Evolutionary conservation across 2,888 invertebrate species (phyloP), one percentile per base, ranked within the genome.

Genomic region (Galerucella calmariensis): DNA sequence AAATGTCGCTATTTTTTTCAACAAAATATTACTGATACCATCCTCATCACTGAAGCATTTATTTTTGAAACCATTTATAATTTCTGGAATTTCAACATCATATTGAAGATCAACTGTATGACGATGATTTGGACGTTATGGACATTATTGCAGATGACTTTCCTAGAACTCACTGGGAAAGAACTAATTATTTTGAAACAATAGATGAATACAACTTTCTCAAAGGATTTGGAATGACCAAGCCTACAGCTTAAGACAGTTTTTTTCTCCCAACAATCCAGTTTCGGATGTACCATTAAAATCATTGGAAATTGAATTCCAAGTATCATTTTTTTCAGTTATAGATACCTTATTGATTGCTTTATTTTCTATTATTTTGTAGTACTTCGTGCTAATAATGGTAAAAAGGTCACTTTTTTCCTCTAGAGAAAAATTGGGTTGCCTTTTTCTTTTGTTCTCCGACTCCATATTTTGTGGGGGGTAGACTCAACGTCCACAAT

Each of bases 361-460:
- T n/a, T n/a, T n/a, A n/a, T n/a, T n/a, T n/a, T n/a, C 69, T 1
- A 69, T 44, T 48, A 69, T 27, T 46, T 46, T 46, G 12, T 2
- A 46, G 46, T 59, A 44, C 59, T 69, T 59, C 16, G 41, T 41
- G 2, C 44, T 20, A 48, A 69, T 59, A 24, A 35, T 69, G 9
- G 20, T 41, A 6, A 61, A 48, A 14, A 69, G 51, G 51, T 51
- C 46, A 56, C 12, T 16, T 68, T 68, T 68, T 56, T 68, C 58
- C 58, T 24, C 46, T 35, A 20, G 6, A 5, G 41, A 59, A 61
- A 53, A 69, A 69, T 69, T 69, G 62, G 75, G 75, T 78, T 81
- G 81, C 82, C 80, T 79, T 79, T 83, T 83, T 83, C 83, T 81
- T 81, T 79, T 77, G 77, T 78, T 78, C 75, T 77, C 79, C 80